Percentiles rank a stretch among this genome's conserved stretches.
Evolutionary conservation across 1,140 invertebrate genomes (phyloP).

Genomic region (Calliphora vicina): DNA sequence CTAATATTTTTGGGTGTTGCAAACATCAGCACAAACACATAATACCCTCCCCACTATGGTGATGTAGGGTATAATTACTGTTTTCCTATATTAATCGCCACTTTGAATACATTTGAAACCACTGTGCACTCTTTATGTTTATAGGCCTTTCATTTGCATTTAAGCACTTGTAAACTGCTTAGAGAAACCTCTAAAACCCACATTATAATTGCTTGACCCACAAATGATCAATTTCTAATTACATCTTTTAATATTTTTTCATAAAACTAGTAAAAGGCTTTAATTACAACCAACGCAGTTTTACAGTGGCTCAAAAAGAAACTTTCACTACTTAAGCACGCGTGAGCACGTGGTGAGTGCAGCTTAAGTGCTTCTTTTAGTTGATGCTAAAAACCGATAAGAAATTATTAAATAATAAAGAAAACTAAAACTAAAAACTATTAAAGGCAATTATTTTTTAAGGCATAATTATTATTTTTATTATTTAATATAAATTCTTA

Average conservation of each 20-base stretch:
- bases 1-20: no score
- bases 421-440: neutral
- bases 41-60: no score
- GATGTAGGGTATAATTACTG: no score
- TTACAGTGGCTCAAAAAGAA: neutral
- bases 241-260: neutral
- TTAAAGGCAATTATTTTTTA: conserved; percentile 1
- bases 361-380: neutral
- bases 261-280: neutral
- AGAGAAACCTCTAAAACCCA: neutral
- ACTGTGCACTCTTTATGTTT: no score
- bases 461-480: neutral
- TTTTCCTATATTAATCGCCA: no score
- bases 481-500: neutral
- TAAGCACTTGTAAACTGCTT: neutral
- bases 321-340: conserved; percentile 12
- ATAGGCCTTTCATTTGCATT: no score
- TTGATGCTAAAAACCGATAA: neutral
- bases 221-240: neutral
- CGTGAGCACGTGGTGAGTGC: conserved; percentile 7
- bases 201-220: neutral
- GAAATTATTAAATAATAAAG: neutral
- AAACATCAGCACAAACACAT: no score
- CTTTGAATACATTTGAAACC: no score
- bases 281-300: neutral